Conservation (phyloP, 2,113 vertebrate genomes). For the Cyanistes caeruleus region DNA sequence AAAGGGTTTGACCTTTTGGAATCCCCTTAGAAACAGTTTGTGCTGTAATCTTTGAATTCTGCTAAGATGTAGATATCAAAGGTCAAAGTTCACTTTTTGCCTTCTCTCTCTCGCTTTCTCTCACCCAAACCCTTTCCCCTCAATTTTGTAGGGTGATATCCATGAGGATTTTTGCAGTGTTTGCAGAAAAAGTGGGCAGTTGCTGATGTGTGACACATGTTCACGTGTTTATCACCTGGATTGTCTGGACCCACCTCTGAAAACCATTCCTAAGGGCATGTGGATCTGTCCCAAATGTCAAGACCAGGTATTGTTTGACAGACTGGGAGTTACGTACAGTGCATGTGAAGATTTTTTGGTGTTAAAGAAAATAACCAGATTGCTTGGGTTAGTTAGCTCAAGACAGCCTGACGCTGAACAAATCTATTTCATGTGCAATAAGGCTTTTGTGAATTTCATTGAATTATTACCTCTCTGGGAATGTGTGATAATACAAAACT, state of each 20-base stretch:
- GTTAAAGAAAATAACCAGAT: background rate
- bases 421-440: background rate
- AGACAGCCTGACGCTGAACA: background rate
- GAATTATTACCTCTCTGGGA: background rate
- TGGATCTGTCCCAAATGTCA: conserved; percentile 99
- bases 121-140: conserved; percentile 53
- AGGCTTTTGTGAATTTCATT: background rate
- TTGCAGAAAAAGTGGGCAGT: conserved; percentile 98
- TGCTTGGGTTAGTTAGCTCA: background rate
- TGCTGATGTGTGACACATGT: conserved; percentile 99
- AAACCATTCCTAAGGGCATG: conserved; percentile 99
- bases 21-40: background rate
- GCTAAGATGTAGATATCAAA: background rate
- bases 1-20: background rate
- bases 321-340: background rate
- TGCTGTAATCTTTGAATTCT: background rate
- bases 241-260: conserved; percentile 98
- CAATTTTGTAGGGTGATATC: conserved; percentile 93
- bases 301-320: conserved; percentile 89
- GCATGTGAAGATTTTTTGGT: background rate
- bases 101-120: background rate
- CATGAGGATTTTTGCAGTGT: conserved; percentile 99
- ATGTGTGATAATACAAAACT: background rate
- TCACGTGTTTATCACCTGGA: conserved; percentile 99
- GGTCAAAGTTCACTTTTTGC: conserved; percentile 39